Conservation (phyloP, 2,888 invertebrate species). For the Aspidiotus destructor region DNA sequence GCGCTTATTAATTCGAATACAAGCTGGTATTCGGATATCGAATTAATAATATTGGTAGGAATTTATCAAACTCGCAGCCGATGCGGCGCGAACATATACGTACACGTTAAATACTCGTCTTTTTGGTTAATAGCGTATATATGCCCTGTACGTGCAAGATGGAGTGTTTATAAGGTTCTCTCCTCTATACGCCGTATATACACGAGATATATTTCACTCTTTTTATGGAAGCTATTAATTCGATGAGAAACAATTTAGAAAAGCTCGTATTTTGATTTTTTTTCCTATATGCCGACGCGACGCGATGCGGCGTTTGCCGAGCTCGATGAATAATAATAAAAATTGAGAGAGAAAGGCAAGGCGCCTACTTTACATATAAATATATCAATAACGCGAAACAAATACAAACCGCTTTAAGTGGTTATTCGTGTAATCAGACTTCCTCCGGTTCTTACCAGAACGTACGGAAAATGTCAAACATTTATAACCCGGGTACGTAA, state of each 20-base stretch:
- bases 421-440: slow-evolving; percentile 32
- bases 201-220: slow-evolving; percentile 17
- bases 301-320: too few relatives aligned
- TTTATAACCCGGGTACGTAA: not conserved
- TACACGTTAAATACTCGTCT: too few relatives aligned
- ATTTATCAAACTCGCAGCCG: slow-evolving; percentile 2
- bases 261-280: slow-evolving; percentile 16
- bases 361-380: slow-evolving; percentile 30
- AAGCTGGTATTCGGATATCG: slow-evolving; percentile 17
- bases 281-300: not conserved
- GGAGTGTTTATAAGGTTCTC: too few relatives aligned
- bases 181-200: not conserved
- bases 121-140: too few relatives aligned
- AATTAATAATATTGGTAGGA: slow-evolving; percentile 10
- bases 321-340: slow-evolving; percentile 11
- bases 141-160: too few relatives aligned
- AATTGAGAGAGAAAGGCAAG: slow-evolving; percentile 21
- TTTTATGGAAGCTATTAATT: slow-evolving; percentile 24
- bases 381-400: slow-evolving; percentile 30
- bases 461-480: slow-evolving; percentile 2
- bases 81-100: not conserved
- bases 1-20: slow-evolving; percentile 23
- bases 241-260: slow-evolving; percentile 9
- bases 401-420: slow-evolving; percentile 31
- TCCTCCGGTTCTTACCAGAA: not conserved